Evolutionary conservation across 2,888 invertebrate genomes (phyloP).

Genomic region (Lordiphosa fenestrarum): DNA sequence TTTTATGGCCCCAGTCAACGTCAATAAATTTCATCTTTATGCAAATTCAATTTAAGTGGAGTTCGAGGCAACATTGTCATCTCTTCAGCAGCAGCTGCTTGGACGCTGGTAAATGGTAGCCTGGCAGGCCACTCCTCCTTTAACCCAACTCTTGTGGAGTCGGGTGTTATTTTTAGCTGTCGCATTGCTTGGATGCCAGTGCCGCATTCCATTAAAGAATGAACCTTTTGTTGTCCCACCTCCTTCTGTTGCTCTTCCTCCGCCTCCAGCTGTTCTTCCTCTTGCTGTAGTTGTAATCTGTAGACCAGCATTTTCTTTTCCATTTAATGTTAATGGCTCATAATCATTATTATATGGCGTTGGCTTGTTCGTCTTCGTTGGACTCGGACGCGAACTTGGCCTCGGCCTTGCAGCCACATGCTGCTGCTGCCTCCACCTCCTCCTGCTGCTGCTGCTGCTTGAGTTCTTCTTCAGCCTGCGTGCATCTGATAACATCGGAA

Average conservation of each 20-base stretch:
- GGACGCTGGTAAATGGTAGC: conserved; percentile 12
- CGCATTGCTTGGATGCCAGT: conserved; percentile 63
- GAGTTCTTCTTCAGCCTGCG: conserved; percentile 55
- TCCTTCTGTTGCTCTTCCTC: neutral
- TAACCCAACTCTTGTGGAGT: conserved; percentile 10
- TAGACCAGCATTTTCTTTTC: conserved; percentile 75
- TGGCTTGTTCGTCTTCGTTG: conserved; percentile 61
- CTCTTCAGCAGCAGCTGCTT: conserved; percentile 30
- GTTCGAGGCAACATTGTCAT: conserved; percentile 61
- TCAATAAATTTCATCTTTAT: conserved; percentile 75
- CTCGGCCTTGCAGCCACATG: conserved; percentile 62
- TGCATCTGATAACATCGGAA: conserved; percentile 77
- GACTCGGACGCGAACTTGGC: conserved; percentile 18
- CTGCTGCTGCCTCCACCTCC: conserved; percentile 20
- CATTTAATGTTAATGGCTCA: conserved; percentile 76
- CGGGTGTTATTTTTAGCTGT: conserved; percentile 73
- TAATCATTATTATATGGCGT: conserved; percentile 76
- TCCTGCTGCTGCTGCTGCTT: conserved; percentile 27
- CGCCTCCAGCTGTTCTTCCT: conserved; percentile 20
- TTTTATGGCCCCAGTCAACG: conserved; percentile 66
- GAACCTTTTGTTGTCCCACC: conserved; percentile 19
- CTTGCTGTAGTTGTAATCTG: conserved; percentile 65
- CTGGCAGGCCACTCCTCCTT: conserved; percentile 1
- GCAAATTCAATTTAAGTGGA: conserved; percentile 59
- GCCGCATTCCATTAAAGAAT: conserved; percentile 54